Percentiles rank a stretch among this genome's conserved stretches.
These are phyloP conservation scores for honey bee (Apis mellifera) DNA, from an alignment of 1,140 invertebrate genomes.

Conservation along the genomic window DNA sequence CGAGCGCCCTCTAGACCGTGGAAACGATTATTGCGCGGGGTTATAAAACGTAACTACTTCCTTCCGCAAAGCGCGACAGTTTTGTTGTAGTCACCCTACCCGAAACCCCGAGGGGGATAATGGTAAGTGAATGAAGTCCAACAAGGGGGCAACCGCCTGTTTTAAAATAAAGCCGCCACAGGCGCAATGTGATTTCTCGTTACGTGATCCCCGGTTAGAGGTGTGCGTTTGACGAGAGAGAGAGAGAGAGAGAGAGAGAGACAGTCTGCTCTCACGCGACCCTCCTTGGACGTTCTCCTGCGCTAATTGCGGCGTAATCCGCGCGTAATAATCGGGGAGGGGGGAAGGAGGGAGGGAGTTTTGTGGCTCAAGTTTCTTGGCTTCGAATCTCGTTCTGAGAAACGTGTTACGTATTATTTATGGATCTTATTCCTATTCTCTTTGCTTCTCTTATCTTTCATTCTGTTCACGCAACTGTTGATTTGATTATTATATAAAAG, in stretches of 20 bases:
- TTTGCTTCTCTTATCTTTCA: no score
- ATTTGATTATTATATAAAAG: no score
- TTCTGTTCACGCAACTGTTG: no score
- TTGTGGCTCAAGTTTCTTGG: constrained; percentile 4
- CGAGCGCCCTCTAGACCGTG: constrained; percentile 57
- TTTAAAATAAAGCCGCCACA: constrained; percentile 56
- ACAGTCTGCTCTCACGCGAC: no score
- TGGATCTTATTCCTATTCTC: no score
- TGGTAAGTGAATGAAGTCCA: constrained; percentile 73
- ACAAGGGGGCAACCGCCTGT: constrained; percentile 24
- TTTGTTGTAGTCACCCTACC: constrained; percentile 65
- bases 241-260: no score
- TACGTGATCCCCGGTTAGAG: neutral
- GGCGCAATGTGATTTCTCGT: constrained; percentile 58
- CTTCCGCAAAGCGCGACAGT: constrained; percentile 72
- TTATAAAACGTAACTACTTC: constrained; percentile 75
- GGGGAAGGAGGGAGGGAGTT: no score
- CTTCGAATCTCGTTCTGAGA: constrained; percentile 25
- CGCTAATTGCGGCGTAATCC: constrained; percentile 52
- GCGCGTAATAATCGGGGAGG: neutral
- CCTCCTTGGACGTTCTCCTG: neutral
- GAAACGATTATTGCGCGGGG: constrained; percentile 72
- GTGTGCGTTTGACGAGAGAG: no score
- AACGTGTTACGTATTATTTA: no score
- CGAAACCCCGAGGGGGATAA: constrained; percentile 52